phyloP scores from a whole-genome alignment of 2,888 invertebrate genomes.

The Marronus borbonicus region DNA sequence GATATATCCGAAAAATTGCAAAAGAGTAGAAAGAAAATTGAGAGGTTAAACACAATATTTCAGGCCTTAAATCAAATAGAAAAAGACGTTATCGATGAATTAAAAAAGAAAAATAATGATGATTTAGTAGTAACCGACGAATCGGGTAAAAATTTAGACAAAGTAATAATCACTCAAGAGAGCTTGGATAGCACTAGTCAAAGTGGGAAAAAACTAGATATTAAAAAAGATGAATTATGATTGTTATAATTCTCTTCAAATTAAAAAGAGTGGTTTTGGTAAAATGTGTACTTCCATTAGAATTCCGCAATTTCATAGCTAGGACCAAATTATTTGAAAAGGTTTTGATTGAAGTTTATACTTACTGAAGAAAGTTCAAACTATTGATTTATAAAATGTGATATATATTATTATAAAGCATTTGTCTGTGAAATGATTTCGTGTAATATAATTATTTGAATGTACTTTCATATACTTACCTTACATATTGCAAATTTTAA shows the following conservation, averaged over 20 bases:
- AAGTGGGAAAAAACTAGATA: constrained; percentile 9
- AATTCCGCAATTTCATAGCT: not conserved
- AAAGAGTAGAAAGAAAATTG: constrained; percentile 54
- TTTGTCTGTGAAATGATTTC: constrained; percentile 8
- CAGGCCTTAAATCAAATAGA: constrained; percentile 58
- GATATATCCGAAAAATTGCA: constrained; percentile 47
- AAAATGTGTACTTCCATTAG: not conserved
- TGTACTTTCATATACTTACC: too few species aligned
- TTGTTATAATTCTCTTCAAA: constrained; percentile 29
- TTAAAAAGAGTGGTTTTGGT: not conserved
- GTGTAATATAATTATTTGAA: not conserved
- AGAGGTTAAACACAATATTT: constrained; percentile 58
- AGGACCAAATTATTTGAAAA: constrained; percentile 27
- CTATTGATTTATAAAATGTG: constrained; percentile 33
- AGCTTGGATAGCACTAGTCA: constrained; percentile 53
- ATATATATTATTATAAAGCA: constrained; percentile 35
- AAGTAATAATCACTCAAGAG: constrained; percentile 58
- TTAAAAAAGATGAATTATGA: constrained; percentile 51
- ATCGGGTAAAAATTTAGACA: constrained; percentile 55
- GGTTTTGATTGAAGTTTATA: not conserved
- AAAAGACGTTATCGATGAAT: constrained; percentile 57
- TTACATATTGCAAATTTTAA: too few species aligned
- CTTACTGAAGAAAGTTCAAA: constrained; percentile 8
- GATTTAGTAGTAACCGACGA: constrained; percentile 60
- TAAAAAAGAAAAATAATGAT: constrained; percentile 57